phyloP scores from a whole-genome alignment of 2,113 vertebrate species.

The Neogale vison region DNA sequence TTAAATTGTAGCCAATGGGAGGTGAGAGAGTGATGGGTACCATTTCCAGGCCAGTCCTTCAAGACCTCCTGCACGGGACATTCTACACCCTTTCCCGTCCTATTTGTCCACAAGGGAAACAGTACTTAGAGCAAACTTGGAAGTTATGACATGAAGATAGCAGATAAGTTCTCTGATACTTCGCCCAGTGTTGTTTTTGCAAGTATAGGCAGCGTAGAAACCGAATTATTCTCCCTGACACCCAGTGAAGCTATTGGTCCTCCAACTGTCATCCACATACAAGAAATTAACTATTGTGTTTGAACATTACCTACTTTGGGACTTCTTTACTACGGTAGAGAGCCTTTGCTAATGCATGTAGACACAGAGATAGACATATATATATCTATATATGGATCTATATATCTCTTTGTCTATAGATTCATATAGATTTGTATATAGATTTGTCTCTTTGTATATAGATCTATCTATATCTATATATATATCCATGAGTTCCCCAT shows the following conservation, averaged over 20 bases:
- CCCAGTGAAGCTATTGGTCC: background rate
- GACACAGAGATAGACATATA: background rate
- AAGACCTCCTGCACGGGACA: background rate
- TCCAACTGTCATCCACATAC: background rate
- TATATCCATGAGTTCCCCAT: background rate
- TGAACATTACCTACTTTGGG: background rate
- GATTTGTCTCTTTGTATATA: no score
- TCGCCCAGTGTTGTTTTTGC: background rate
- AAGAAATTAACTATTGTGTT: background rate
- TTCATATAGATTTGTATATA: no score
- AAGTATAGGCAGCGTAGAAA: background rate
- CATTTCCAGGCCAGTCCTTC: background rate
- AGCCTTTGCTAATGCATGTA: background rate
- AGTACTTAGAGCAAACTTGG: background rate
- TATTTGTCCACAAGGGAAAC: background rate
- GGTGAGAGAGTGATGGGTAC: background rate
- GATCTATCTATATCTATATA: no score
- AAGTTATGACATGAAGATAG: background rate
- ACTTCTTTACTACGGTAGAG: background rate
- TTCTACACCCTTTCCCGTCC: background rate
- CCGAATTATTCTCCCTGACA: background rate
- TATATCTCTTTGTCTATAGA: no score
- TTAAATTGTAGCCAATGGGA: background rate
- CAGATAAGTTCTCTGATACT: background rate
- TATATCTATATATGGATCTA: no score